A percentile compares a stretch with the other conserved stretches of the same genome.
phyloP scores from a whole-genome alignment of 2,888 invertebrate species.

The Luperina testacea region DNA sequence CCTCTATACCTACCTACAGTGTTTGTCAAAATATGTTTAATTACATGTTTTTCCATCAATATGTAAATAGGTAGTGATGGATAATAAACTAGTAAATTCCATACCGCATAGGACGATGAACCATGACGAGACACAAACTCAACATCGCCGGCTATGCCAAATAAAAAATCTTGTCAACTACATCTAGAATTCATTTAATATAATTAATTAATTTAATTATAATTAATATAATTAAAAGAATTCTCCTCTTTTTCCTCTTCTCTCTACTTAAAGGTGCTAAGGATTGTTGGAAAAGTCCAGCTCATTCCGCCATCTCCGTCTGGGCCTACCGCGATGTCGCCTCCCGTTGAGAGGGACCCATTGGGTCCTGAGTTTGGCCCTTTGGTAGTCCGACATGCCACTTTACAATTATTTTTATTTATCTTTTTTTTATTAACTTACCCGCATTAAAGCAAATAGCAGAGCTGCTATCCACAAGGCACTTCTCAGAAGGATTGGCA shows the following conservation, averaged over 20 bases:
- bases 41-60: background rate
- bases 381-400: background rate
- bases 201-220: no score
- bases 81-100: no score
- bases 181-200: no score
- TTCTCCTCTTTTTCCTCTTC: background rate
- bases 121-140: background rate
- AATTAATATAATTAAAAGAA: no score
- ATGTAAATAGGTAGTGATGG: background rate
- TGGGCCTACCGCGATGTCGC: background rate
- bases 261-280: background rate
- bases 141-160: background rate
- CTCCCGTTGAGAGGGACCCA: background rate
- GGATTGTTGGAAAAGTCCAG: background rate
- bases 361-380: background rate
- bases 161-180: background rate
- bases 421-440: conserved; percentile 69
- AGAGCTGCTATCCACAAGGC: conserved; percentile 84
- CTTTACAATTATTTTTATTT: background rate
- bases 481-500: conserved; percentile 85
- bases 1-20: background rate
- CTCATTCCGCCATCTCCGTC: background rate
- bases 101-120: background rate
- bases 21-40: background rate
- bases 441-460: conserved; percentile 91